These are phyloP conservation scores for Pandemis heparana DNA, from an alignment of 2,888 invertebrate genomes.

Conservation along the genomic window DNA sequence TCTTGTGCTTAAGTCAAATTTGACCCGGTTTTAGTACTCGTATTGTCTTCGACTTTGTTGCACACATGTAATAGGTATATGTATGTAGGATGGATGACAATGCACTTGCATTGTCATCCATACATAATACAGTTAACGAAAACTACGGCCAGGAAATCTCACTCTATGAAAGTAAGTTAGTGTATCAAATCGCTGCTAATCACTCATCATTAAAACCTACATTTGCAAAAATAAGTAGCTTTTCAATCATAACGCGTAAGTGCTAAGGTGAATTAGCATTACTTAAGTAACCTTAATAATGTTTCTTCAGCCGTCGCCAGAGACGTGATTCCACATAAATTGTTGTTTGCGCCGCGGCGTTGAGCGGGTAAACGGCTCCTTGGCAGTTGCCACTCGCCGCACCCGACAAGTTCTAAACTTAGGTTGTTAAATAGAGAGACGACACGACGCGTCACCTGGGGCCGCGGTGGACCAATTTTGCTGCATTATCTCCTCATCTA, in stretches of 20 bases:
- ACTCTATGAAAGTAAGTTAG: no score
- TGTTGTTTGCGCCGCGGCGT: conserved; percentile 52
- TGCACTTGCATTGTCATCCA: no score
- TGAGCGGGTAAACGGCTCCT: conserved; percentile 47
- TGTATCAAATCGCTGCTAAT: background rate
- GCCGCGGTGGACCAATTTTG: conserved; percentile 36
- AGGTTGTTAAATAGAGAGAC: conserved; percentile 51
- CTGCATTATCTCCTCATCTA: conserved; percentile 31
- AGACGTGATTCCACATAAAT: conserved; percentile 58
- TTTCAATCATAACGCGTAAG: background rate
- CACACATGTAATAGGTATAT: no score
- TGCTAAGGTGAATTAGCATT: background rate
- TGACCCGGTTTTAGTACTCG: no score
- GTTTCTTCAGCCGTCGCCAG: conserved; percentile 8
- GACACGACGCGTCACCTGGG: conserved; percentile 40
- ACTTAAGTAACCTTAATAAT: conserved; percentile 12
- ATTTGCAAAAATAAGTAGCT: background rate
- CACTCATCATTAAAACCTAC: background rate
- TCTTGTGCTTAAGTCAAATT: no score
- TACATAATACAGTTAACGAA: no score
- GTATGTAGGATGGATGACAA: no score
- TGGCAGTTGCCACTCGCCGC: conserved; percentile 30
- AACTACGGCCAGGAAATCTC: no score
- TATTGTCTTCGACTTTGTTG: no score
- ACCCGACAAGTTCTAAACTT: conserved; percentile 48